A percentile compares a stretch with the other conserved stretches of the same genome.
Conservation (phyloP, 2,113 vertebrate genomes). For the Silurus meridionalis region DNA sequence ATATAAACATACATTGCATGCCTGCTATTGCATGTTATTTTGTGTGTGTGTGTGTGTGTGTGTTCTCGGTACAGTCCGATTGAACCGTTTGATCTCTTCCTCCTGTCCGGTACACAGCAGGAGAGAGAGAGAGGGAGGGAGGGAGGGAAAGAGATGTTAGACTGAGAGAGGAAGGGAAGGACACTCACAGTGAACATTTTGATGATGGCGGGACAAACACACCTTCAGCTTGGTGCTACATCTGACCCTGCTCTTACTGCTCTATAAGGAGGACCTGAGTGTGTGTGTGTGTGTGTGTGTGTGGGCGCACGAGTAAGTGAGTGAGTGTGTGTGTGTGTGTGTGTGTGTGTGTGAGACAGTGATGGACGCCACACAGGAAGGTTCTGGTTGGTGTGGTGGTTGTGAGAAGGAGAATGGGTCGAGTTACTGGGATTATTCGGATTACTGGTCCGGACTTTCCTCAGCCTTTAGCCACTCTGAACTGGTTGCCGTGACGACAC, state of each 20-base stretch:
- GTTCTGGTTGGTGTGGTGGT: constrained; percentile 31
- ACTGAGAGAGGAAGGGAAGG: not conserved
- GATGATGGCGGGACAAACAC: constrained; percentile 17
- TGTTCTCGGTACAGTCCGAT: not conserved
- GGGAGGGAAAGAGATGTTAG: not conserved
- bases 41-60: not conserved
- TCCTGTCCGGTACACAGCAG: constrained; percentile 22
- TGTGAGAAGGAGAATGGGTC: constrained; percentile 25
- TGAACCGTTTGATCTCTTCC: constrained; percentile 40
- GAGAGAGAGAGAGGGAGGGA: not conserved
- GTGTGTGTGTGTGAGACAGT: not conserved
- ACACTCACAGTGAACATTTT: not conserved
- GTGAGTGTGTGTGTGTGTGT: not conserved
- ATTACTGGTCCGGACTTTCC: not conserved
- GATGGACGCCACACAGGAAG: constrained; percentile 5
- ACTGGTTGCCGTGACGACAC: constrained; percentile 65
- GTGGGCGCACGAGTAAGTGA: not conserved
- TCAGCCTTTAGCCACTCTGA: constrained; percentile 45
- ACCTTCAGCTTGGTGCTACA: not conserved
- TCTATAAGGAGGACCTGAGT: not conserved
- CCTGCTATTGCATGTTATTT: not conserved
- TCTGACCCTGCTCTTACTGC: not conserved
- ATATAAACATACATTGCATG: not conserved
- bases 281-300: constrained; percentile 4
- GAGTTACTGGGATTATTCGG: not conserved